A percentile compares a stretch with the other conserved stretches of the same genome.
These are phyloP conservation scores for Anas georgica DNA, from an alignment of 2,797 vertebrate species.

Conservation along the genomic window DNA sequence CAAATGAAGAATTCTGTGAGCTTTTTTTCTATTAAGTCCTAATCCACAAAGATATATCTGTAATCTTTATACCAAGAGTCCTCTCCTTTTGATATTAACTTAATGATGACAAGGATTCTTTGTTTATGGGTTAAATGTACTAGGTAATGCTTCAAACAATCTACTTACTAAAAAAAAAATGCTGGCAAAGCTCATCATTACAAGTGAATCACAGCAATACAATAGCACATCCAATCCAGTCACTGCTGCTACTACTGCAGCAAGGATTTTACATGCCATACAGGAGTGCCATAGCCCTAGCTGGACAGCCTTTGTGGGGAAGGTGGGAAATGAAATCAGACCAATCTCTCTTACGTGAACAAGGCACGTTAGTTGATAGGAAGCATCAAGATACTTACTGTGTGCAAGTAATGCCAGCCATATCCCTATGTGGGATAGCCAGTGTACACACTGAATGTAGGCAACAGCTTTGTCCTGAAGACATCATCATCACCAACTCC, in stretches of 20 bases:
- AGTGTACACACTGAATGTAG: background rate
- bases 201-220: conserved; percentile 14
- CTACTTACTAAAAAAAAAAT: background rate
- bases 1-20: background rate
- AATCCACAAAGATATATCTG: background rate
- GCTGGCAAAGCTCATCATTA: background rate
- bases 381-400: conserved; percentile 8
- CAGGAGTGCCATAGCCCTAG: background rate
- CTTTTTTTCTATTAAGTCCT: conserved; percentile 7
- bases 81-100: conserved; percentile 5
- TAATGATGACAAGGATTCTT: conserved; percentile 5
- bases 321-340: conserved; percentile 29
- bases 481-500: background rate
- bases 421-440: background rate
- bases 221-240: background rate
- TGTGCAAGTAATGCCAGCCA: background rate
- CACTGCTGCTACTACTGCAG: conserved; percentile 14
- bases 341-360: conserved; percentile 3
- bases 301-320: background rate
- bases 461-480: background rate
- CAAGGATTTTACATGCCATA: background rate
- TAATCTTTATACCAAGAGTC: conserved; percentile 24
- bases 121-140: background rate
- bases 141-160: conserved; percentile 7
- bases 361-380: background rate